phyloP scores from a whole-genome alignment of 2,797 vertebrate genomes.

The Danio choprae region DNA sequence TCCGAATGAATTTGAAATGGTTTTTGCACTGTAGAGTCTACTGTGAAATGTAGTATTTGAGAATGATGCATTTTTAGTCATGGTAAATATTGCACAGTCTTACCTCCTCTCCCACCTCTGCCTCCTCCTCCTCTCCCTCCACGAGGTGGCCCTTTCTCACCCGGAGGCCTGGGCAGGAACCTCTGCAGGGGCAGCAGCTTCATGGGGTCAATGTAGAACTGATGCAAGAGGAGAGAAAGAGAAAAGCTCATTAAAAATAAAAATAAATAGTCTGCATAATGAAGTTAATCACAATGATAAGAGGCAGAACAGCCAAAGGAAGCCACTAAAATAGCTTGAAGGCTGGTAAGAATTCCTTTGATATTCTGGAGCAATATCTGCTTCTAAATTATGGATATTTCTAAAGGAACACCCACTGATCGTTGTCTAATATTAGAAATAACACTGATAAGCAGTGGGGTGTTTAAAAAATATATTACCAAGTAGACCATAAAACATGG shows the following conservation, averaged over 20 bases:
- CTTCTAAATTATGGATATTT: neutral
- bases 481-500: no score
- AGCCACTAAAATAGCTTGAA: neutral
- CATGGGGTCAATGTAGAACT: conserved; percentile 98
- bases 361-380: neutral
- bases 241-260: neutral
- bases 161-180: conserved; percentile 93
- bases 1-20: no score
- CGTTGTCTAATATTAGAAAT: neutral
- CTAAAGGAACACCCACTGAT: neutral
- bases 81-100: neutral
- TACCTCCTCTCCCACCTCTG: conserved; percentile 85
- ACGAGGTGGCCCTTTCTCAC: conserved; percentile 90
- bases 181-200: conserved; percentile 94
- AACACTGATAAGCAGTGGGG: neutral
- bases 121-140: conserved; percentile 89
- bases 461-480: neutral
- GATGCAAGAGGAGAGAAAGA: conserved; percentile 23
- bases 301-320: neutral
- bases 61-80: no score
- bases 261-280: neutral
- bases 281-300: neutral
- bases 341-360: neutral
- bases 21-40: no score
- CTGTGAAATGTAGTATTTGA: no score